Evolutionary conservation across 1,140 invertebrate species (phyloP).

Genomic region (Lucilia cuprina): DNA sequence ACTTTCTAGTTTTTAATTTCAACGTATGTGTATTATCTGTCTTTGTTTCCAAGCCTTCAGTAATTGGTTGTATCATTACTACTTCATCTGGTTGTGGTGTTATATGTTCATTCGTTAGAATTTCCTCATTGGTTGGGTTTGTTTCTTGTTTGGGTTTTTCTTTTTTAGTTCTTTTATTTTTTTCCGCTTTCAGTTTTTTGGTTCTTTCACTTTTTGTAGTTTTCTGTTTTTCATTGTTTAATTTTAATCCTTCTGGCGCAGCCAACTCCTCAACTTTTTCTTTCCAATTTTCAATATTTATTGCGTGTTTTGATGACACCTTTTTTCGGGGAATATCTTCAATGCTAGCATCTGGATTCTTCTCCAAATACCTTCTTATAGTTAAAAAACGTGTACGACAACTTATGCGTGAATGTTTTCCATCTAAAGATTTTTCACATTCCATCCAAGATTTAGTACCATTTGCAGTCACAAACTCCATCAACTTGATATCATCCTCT

Average conservation of each 20-base stretch:
- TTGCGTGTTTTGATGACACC: constrained; percentile 29
- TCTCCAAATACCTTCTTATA: constrained; percentile 58
- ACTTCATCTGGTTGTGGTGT: no score
- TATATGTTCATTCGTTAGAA: no score
- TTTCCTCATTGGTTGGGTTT: not conserved
- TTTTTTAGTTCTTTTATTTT: not conserved
- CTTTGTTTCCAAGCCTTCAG: not conserved
- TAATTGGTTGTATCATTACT: not conserved
- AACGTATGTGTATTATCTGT: not conserved
- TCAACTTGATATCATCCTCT: constrained; percentile 62
- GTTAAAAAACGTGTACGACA: constrained; percentile 63
- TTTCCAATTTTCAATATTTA: constrained; percentile 53
- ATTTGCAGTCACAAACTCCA: constrained; percentile 58
- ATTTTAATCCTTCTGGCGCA: constrained; percentile 38
- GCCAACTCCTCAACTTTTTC: constrained; percentile 48
- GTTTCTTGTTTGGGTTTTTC: not conserved
- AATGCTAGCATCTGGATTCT: constrained; percentile 53
- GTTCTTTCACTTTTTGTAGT: not conserved
- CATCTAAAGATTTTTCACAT: constrained; percentile 58
- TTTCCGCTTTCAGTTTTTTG: not conserved
- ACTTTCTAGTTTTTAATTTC: not conserved
- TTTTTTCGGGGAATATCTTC: constrained; percentile 52
- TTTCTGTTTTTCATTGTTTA: not conserved
- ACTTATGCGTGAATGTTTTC: constrained; percentile 63
- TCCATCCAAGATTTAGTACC: constrained; percentile 62